A percentile compares a stretch with the other conserved stretches of the same genome.
Conservation (phyloP, 1,140 invertebrate genomes). For the Trichonephila inaurata region DNA sequence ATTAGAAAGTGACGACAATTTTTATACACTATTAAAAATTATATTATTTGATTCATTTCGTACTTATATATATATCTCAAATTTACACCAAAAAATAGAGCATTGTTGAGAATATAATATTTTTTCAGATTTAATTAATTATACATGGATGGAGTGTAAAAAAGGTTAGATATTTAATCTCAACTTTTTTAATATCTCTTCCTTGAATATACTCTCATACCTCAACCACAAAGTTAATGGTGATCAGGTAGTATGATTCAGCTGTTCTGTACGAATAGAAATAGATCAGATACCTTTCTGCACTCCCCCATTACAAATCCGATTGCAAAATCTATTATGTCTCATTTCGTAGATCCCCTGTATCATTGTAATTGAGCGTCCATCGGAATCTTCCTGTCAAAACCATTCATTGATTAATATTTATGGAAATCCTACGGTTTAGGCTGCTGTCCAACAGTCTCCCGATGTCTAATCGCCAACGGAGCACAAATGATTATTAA, state of each 20-base stretch:
- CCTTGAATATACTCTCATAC: background rate
- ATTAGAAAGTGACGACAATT: too few relatives aligned
- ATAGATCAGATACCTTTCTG: background rate
- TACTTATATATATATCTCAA: too few relatives aligned
- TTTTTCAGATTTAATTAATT: too few relatives aligned
- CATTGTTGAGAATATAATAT: too few relatives aligned
- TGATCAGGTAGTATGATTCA: background rate
- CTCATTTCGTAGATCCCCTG: constrained; percentile 44
- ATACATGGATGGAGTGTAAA: too few relatives aligned
- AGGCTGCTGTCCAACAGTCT: constrained; percentile 18
- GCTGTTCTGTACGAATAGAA: background rate
- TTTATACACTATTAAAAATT: too few relatives aligned
- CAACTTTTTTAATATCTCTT: too few relatives aligned
- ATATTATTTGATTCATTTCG: too few relatives aligned
- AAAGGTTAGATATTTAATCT: too few relatives aligned
- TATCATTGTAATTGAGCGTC: constrained; percentile 32
- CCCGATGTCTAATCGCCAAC: constrained; percentile 18
- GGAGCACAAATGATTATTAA: constrained; percentile 76
- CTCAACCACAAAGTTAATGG: background rate
- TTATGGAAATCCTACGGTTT: constrained; percentile 60
- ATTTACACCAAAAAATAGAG: too few relatives aligned
- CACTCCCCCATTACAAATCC: background rate
- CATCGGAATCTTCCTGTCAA: constrained; percentile 63
- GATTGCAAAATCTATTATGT: constrained; percentile 14
- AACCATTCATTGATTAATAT: constrained; percentile 71